phyloP scores from a whole-genome alignment of 1,140 invertebrate species.

The Zophobas morio region DNA sequence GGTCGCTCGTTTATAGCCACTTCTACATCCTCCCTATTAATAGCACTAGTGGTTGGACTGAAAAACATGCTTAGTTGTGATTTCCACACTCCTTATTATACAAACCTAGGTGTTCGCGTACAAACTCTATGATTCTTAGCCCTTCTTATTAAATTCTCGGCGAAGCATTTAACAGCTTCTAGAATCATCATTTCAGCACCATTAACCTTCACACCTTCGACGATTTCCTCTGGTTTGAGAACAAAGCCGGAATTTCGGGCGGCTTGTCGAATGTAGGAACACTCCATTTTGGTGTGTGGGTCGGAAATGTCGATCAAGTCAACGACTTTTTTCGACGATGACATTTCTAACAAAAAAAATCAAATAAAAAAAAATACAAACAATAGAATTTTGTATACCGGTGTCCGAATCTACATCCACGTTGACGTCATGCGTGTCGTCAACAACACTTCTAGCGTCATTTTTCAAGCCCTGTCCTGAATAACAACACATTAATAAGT shows the following conservation, averaged over 20 bases:
- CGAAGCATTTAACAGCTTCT: slow-evolving; percentile 61
- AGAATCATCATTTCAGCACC: slow-evolving; percentile 60
- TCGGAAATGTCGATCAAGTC: slow-evolving; percentile 24
- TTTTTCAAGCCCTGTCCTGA: background rate
- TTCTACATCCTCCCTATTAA: slow-evolving; percentile 21
- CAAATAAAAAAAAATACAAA: background rate
- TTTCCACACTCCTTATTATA: background rate
- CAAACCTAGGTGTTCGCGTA: slow-evolving; percentile 52
- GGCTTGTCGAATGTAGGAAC: slow-evolving; percentile 58
- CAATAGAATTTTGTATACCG: background rate
- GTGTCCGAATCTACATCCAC: slow-evolving; percentile 29
- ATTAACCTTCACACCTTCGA: slow-evolving; percentile 57
- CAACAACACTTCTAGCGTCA: background rate
- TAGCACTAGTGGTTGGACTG: slow-evolving; percentile 14
- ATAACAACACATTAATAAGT: slow-evolving; percentile 34
- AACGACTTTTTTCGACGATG: slow-evolving; percentile 13
- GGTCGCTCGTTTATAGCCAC: slow-evolving; percentile 29
- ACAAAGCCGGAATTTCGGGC: slow-evolving; percentile 60
- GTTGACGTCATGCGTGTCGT: slow-evolving; percentile 2
- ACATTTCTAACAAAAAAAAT: background rate
- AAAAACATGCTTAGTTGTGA: background rate
- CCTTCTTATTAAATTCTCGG: slow-evolving; percentile 61
- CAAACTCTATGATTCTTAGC: slow-evolving; percentile 55
- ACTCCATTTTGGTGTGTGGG: slow-evolving; percentile 22
- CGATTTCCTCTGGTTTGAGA: slow-evolving; percentile 61